Evolutionary conservation across 2,888 invertebrate species (phyloP).

Genomic region (Calliopum simillimum): DNA sequence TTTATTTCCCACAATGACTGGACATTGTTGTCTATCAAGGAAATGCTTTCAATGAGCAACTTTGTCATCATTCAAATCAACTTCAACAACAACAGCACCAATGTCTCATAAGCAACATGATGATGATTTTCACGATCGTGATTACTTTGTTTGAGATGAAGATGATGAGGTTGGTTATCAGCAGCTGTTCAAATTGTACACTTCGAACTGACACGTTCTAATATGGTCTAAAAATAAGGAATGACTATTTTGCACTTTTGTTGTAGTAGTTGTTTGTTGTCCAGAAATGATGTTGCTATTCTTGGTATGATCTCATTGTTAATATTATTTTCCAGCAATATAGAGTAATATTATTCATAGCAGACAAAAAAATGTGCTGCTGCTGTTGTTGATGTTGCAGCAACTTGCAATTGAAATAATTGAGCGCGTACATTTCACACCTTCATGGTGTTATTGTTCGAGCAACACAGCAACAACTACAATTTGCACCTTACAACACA

Average conservation of each 20-base stretch:
- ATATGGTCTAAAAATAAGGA: constrained; percentile 48
- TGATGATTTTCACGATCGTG: not conserved
- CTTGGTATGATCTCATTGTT: constrained; percentile 25
- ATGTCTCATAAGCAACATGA: not conserved
- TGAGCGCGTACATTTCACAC: constrained; percentile 37
- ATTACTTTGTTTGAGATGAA: not conserved
- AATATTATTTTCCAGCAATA: too few relatives aligned
- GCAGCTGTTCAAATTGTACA: constrained; percentile 25
- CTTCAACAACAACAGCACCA: not conserved
- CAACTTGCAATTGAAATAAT: constrained; percentile 28
- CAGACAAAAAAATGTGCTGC: too few relatives aligned
- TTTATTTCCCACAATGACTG: constrained; percentile 38
- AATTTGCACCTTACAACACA: not conserved
- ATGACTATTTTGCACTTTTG: constrained; percentile 37
- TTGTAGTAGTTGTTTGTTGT: not conserved
- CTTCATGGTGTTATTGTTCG: constrained; percentile 29
- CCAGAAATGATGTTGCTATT: constrained; percentile 41
- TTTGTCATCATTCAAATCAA: constrained; percentile 17
- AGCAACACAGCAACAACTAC: constrained; percentile 10
- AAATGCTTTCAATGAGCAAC: constrained; percentile 16
- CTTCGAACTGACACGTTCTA: constrained; percentile 49
- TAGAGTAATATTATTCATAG: too few relatives aligned
- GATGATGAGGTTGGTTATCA: not conserved
- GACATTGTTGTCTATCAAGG: constrained; percentile 3
- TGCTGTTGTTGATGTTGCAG: constrained; percentile 22